Conservation (phyloP, 1,140 invertebrate genomes). For the Theocolax elegans region DNA sequence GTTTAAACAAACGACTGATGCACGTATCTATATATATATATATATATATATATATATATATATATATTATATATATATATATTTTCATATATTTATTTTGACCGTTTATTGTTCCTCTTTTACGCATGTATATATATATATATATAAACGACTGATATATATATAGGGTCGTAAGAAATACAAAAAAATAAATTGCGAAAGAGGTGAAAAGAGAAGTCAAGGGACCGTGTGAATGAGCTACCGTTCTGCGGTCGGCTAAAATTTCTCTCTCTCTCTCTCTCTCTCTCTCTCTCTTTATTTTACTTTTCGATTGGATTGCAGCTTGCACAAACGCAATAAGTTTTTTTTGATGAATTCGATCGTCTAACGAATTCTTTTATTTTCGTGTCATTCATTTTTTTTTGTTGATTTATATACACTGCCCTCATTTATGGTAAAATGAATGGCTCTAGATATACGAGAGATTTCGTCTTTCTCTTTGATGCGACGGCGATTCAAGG, state of each 20-base stretch:
- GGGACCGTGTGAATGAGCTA: slow-evolving; percentile 61
- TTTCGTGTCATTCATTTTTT: neutral
- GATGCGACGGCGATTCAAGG: slow-evolving; percentile 1
- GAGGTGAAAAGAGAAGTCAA: slow-evolving; percentile 20
- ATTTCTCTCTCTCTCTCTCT: slow-evolving; percentile 3
- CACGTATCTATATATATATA: too few relatives aligned
- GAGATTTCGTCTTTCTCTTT: too few relatives aligned
- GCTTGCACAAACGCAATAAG: slow-evolving; percentile 18
- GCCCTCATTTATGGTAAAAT: too few relatives aligned
- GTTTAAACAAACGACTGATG: too few relatives aligned
- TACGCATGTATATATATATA: too few relatives aligned
- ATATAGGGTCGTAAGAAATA: too few relatives aligned
- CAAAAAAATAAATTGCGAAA: neutral
- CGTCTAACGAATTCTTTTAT: slow-evolving; percentile 15
- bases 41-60: too few relatives aligned
- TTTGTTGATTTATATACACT: neutral
- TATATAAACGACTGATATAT: too few relatives aligned
- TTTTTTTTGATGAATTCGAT: slow-evolving; percentile 8
- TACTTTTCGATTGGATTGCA: slow-evolving; percentile 57
- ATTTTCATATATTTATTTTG: too few relatives aligned
- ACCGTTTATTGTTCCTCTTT: too few relatives aligned
- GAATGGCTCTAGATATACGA: too few relatives aligned
- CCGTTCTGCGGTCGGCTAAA: slow-evolving; percentile 55
- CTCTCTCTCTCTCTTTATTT: slow-evolving; percentile 34
- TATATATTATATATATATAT: too few relatives aligned